Conservation (phyloP, 2,113 vertebrate species). For the Rattus rattus region DNA sequence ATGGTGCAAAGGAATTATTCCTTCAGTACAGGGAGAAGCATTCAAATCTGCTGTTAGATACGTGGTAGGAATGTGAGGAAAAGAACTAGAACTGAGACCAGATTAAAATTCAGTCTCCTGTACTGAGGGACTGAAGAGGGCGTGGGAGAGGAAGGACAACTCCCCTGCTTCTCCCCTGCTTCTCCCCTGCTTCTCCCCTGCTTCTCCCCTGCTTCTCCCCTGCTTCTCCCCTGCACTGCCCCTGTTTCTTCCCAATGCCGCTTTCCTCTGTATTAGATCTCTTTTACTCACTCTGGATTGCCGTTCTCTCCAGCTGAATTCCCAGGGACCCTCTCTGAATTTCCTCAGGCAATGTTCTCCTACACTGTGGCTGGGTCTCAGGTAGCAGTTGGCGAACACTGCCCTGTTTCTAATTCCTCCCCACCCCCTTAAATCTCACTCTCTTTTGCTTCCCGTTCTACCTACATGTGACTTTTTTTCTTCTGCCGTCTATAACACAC, state of each 20-base stretch:
- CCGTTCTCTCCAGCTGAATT: not conserved
- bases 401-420: not conserved
- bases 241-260: not conserved
- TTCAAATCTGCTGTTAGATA: not conserved
- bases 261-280: not conserved
- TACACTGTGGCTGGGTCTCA: not conserved
- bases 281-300: not conserved
- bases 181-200: not conserved
- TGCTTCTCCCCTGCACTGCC: not conserved
- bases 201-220: not conserved
- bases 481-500: slow-evolving; percentile 15
- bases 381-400: not conserved
- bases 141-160: not conserved
- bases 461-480: slow-evolving; percentile 3
- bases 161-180: not conserved
- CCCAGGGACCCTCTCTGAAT: not conserved
- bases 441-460: not conserved
- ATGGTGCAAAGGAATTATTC: not conserved
- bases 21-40: not conserved
- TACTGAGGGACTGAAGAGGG: not conserved
- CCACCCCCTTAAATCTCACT: not conserved
- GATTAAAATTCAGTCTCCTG: not conserved
- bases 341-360: not conserved
- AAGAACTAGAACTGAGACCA: not conserved
- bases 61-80: not conserved